Evolutionary conservation across 2,888 invertebrate species (phyloP).

Genomic region (Leucoptera coffeella): DNA sequence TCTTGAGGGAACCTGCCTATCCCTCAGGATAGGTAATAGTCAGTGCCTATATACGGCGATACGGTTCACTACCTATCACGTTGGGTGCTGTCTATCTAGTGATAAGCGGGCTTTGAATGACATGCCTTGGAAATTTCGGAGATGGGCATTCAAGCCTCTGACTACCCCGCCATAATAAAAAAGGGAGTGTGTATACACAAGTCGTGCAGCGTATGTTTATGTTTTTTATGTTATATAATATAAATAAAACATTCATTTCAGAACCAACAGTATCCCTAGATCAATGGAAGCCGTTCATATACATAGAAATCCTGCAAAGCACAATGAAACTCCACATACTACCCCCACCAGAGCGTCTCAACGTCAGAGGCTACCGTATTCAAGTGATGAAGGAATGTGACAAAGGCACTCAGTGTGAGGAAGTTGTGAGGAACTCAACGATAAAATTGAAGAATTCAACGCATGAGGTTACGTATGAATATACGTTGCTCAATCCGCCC

Average conservation of each 20-base stretch:
- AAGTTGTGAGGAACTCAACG: slow-evolving; percentile 11
- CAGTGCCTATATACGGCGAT: too few species aligned
- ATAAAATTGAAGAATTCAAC: slow-evolving; percentile 14
- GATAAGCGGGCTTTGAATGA: too few species aligned
- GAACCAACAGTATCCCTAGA: slow-evolving; percentile 21
- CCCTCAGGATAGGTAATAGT: too few species aligned
- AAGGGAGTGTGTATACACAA: too few species aligned
- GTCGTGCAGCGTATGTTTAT: not conserved
- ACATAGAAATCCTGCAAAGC: slow-evolving; percentile 27
- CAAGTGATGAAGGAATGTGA: slow-evolving; percentile 17
- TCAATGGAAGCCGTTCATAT: slow-evolving; percentile 37
- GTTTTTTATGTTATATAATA: too few species aligned
- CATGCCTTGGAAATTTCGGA: too few species aligned
- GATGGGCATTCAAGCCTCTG: too few species aligned
- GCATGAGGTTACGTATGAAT: slow-evolving; percentile 25
- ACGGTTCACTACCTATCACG: too few species aligned
- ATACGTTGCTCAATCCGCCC: slow-evolving; percentile 18
- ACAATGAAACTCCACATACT: slow-evolving; percentile 26
- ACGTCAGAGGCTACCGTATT: slow-evolving; percentile 20
- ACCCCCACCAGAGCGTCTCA: slow-evolving; percentile 23
- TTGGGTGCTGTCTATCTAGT: too few species aligned
- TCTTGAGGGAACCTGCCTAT: too few species aligned
- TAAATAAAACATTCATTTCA: slow-evolving; percentile 12
- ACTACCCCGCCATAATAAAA: too few species aligned
- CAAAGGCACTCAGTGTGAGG: slow-evolving; percentile 11